Conservation (phyloP, 1,140 invertebrate species). For the Lepidurus arcticus region DNA sequence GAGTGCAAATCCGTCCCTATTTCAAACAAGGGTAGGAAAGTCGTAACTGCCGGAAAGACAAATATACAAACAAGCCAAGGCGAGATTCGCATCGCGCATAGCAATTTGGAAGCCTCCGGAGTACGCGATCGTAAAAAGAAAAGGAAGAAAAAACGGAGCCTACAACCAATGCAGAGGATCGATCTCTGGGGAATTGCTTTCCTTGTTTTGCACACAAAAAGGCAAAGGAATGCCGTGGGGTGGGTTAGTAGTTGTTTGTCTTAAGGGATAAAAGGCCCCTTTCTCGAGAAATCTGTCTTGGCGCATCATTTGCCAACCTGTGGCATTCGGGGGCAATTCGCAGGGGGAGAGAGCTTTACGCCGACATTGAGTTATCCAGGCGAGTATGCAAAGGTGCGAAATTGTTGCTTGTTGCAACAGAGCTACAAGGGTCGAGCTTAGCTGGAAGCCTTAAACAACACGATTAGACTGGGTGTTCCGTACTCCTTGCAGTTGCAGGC, state of each 20-base stretch:
- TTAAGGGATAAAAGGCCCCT: background rate
- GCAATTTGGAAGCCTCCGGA: background rate
- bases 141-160: background rate
- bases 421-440: background rate
- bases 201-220: no score
- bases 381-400: background rate
- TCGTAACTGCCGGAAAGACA: constrained; percentile 14
- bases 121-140: background rate
- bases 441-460: background rate
- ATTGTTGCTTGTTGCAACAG: background rate
- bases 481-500: background rate
- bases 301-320: background rate
- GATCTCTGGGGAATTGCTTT: no score
- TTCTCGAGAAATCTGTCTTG: background rate
- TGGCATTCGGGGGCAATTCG: constrained; percentile 1
- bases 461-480: background rate
- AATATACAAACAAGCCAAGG: background rate
- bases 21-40: background rate
- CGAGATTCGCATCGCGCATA: constrained; percentile 4
- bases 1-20: background rate
- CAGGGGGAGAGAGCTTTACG: background rate
- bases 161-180: no score
- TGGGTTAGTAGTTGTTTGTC: no score
- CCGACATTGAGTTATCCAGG: background rate
- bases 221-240: no score